phyloP scores from a whole-genome alignment of 2,797 vertebrate genomes.

The Pangasius sanitwongsei region DNA sequence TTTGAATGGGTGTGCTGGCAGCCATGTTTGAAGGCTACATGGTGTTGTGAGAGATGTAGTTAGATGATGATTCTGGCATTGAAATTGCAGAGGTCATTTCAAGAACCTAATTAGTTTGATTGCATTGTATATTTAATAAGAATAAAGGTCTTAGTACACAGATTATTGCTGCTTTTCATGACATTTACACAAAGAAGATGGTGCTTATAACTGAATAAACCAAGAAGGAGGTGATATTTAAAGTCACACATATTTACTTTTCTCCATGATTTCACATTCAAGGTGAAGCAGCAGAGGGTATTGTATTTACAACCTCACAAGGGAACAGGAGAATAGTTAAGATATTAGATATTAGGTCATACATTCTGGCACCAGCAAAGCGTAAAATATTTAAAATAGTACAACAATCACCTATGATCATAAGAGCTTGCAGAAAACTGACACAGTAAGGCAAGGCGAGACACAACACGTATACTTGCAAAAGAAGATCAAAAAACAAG shows the following conservation, averaged over 20 bases:
- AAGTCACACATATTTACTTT: background rate
- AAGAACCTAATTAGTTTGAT: background rate
- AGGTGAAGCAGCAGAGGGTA: background rate
- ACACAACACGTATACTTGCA: background rate
- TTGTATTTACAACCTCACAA: background rate
- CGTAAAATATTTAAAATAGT: background rate
- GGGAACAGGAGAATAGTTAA: background rate
- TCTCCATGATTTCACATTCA: background rate
- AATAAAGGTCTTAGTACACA: background rate
- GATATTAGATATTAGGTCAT: background rate
- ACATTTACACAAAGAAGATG: conserved; percentile 9
- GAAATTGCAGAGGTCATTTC: background rate
- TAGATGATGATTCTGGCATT: background rate
- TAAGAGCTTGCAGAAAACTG: background rate
- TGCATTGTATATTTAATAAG: background rate
- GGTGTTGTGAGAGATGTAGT: background rate
- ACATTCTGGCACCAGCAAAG: background rate
- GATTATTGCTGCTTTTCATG: background rate
- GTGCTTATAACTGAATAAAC: background rate
- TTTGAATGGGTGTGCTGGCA: background rate
- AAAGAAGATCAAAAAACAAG: background rate
- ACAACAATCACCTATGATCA: background rate
- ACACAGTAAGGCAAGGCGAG: background rate
- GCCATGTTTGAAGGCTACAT: background rate
- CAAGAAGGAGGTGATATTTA: background rate